Base-by-base conservation (phyloP, 92 coral and sea anemone genomes). In the Heliopora coerulea region DNA sequence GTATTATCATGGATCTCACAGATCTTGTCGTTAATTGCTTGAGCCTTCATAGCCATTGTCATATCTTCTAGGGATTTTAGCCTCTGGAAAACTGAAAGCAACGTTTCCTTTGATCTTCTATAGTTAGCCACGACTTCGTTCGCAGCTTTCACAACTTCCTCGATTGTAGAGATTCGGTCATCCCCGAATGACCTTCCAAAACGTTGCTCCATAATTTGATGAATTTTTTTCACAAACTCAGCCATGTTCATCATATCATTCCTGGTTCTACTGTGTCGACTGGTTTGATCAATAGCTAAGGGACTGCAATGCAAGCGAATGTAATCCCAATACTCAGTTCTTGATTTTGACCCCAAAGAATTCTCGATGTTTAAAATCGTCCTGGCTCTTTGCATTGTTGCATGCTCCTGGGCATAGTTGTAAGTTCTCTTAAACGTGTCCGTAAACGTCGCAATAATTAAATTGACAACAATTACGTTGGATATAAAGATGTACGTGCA, bases 351-450 rank as follows among this genome's bases (percentile, higher is more conserved):
- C 2, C 96, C 83, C 54, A 90, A 74, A 15, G 80, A 78, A 30
- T 82, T 86, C 80, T 93, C 98, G 54, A 93, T 37, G 35, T 82
- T 84, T 30, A 88, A 64, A 14, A 93, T 90, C 24, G 96, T 93
- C 29, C 80, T 82, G 20, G 98, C 98, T 68, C 89, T 88, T 58
- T 93, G 95, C 91, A 93, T 93, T 14, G 86, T 96, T 5, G 98
- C 90, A 82, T 93, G 89, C 23, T 91, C 98, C 73, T 88, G 91
- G 49, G 91, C 98, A 68, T 90, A 90, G 72, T 86, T 96, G 61
- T 86, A 93, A 13, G 90, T 96, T 39, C 98, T 81, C 37, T 90
- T 96, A 62, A 93, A 93, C 0, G 98, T 93, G 64, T 90, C 98
- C 18, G 98, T 90, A 89, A 93, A 90, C 72, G 90, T 56, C 12